These are phyloP conservation scores for Zaprionus ornatus DNA, from an alignment of 1,140 invertebrate species.

Conservation along the genomic window DNA sequence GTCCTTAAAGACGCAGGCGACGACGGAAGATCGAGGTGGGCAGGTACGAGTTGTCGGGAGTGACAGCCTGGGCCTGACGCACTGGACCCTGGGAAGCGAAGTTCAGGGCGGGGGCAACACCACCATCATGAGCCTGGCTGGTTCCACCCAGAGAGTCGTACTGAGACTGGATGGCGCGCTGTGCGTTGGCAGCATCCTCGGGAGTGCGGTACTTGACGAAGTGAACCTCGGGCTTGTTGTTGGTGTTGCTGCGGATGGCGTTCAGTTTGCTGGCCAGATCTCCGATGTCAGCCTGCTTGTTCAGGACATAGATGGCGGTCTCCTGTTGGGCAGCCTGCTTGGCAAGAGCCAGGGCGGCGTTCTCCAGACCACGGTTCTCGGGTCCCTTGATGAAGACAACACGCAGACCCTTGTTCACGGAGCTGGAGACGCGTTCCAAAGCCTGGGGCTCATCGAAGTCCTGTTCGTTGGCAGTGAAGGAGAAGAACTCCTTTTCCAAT, in stretches of 20 bases:
- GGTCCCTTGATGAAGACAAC: conserved; percentile 80
- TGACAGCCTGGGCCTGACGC: conserved; percentile 38
- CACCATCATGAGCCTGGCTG: conserved; percentile 59
- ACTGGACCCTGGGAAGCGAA: conserved; percentile 68
- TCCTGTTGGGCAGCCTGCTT: conserved; percentile 72
- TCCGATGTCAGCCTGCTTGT: conserved; percentile 71
- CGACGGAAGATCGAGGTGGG: conserved; percentile 76
- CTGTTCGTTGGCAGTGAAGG: conserved; percentile 60
- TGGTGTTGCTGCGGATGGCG: conserved; percentile 52
- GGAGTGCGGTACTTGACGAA: conserved; percentile 75
- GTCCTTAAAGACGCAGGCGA: conserved; percentile 46
- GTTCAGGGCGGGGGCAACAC: conserved; percentile 68
- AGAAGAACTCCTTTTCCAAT: conserved; percentile 72
- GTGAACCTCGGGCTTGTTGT: conserved; percentile 73
- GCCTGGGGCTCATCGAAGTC: conserved; percentile 64
- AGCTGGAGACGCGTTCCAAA: conserved; percentile 44
- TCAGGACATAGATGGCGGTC: conserved; percentile 73
- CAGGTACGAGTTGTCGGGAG: conserved; percentile 68
- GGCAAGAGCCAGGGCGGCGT: conserved; percentile 65
- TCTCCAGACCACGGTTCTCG: conserved; percentile 71
- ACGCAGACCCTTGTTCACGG: conserved; percentile 67
- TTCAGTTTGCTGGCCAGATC: conserved; percentile 68
- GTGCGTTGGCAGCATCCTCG: conserved; percentile 73
- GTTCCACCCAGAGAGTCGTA: conserved; percentile 67
- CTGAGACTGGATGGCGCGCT: conserved; percentile 65